Evolutionary conservation across 2,113 vertebrate genomes (phyloP).

Genomic region (Acinonyx jubatus): DNA sequence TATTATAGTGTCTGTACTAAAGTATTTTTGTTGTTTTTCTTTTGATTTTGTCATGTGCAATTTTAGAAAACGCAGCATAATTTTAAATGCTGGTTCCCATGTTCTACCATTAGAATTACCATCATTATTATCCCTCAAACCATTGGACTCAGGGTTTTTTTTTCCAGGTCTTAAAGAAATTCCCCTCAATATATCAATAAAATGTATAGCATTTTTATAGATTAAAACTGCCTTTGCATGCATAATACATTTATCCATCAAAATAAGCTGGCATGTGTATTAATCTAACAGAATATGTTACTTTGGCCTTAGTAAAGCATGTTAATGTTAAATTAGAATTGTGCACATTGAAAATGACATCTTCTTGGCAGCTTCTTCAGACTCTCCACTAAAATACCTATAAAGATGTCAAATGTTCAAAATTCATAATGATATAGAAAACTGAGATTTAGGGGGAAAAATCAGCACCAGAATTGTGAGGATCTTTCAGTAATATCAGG

Average conservation of each 20-base stretch:
- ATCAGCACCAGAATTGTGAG: neutral
- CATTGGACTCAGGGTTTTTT: neutral
- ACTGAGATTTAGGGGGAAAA: neutral
- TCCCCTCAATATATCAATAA: neutral
- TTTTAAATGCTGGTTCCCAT: neutral
- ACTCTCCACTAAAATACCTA: neutral
- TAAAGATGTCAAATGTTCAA: constrained; percentile 24
- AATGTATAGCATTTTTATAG: neutral
- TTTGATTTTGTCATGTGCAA: neutral
- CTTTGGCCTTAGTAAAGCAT: neutral
- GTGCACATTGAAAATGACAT: neutral
- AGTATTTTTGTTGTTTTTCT: neutral
- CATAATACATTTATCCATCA: neutral
- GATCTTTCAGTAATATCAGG: neutral
- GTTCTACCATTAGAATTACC: neutral
- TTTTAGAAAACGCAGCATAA: neutral
- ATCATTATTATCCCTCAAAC: neutral
- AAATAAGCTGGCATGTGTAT: neutral
- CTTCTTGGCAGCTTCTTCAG: neutral
- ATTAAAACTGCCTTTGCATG: constrained; percentile 1
- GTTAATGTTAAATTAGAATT: constrained; percentile 28
- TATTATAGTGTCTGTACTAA: neutral
- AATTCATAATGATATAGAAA: constrained; percentile 24
- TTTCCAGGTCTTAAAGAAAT: neutral
- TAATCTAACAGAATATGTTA: constrained; percentile 11